Percentiles rank a stretch among this genome's conserved stretches.
These are phyloP conservation scores for Dallia pectoralis DNA, from an alignment of 2,797 vertebrate species.

Conservation along the genomic window DNA sequence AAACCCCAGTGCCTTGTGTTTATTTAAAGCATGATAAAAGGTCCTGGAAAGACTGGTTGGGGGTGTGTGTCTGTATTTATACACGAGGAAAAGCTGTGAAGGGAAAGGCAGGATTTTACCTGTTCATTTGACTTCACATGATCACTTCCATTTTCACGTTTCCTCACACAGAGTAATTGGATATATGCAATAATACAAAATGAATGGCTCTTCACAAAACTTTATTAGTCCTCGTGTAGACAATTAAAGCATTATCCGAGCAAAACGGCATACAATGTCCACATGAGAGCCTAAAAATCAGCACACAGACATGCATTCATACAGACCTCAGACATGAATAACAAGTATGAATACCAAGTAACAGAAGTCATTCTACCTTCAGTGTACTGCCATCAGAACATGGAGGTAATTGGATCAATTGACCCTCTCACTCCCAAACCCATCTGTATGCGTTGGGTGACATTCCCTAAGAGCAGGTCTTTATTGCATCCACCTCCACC, in stretches of 20 bases:
- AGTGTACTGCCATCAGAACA: conserved; percentile 17
- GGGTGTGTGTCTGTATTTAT: background rate
- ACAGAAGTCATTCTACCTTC: conserved; percentile 20
- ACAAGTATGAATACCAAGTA: conserved; percentile 5
- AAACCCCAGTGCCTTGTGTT: conserved; percentile 20
- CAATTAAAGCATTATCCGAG: background rate
- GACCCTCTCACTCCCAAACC: conserved; percentile 38
- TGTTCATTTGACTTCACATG: background rate
- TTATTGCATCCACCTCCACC: conserved; percentile 3
- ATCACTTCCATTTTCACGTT: background rate
- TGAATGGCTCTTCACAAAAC: background rate
- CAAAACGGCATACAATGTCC: background rate
- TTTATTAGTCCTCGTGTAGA: background rate
- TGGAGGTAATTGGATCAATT: conserved; percentile 43
- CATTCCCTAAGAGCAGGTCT: background rate
- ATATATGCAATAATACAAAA: background rate
- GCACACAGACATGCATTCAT: background rate
- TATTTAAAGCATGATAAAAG: background rate
- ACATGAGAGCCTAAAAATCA: background rate
- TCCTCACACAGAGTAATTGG: background rate
- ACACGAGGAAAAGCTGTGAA: too few species aligned
- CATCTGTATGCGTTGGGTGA: background rate
- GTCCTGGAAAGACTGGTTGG: background rate
- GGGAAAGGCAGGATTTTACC: background rate
- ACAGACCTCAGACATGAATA: background rate